These are phyloP conservation scores for Onychomys arenicola DNA, from an alignment of 2,797 vertebrate genomes.

Conservation along the genomic window DNA sequence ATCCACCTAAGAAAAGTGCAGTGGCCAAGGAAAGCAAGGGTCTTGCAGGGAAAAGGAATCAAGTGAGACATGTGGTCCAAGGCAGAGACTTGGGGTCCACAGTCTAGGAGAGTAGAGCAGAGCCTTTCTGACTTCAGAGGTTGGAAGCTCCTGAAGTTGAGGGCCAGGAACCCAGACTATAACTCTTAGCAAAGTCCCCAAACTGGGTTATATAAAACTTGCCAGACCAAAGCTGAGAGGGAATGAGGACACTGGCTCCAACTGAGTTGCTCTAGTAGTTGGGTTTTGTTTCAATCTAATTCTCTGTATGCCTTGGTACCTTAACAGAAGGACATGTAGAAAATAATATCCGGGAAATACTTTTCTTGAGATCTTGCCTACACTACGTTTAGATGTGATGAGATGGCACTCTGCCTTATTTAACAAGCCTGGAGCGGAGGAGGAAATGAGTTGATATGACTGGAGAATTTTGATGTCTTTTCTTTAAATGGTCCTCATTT, in stretches of 20 bases:
- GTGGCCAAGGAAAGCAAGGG: background rate
- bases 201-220: background rate
- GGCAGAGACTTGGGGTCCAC: constrained; percentile 21
- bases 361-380: constrained; percentile 59
- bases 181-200: background rate
- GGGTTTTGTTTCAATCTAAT: background rate
- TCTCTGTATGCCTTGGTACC: constrained; percentile 39
- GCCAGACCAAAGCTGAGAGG: background rate
- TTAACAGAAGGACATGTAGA: constrained; percentile 53
- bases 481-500: constrained; percentile 72
- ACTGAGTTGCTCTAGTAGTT: background rate
- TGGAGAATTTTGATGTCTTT: constrained; percentile 70
- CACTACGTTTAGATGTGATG: constrained; percentile 66
- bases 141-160: background rate
- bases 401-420: constrained; percentile 74
- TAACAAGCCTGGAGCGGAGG: constrained; percentile 66
- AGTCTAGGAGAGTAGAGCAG: background rate
- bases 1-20: background rate
- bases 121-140: background rate
- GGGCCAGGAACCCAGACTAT: background rate
- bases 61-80: background rate
- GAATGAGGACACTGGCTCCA: background rate
- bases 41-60: background rate
- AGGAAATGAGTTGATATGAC: constrained; percentile 63
- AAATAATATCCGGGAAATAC: constrained; percentile 51